These are phyloP conservation scores for Cylas formicarius DNA, from an alignment of 1,140 invertebrate genomes.

Conservation along the genomic window DNA sequence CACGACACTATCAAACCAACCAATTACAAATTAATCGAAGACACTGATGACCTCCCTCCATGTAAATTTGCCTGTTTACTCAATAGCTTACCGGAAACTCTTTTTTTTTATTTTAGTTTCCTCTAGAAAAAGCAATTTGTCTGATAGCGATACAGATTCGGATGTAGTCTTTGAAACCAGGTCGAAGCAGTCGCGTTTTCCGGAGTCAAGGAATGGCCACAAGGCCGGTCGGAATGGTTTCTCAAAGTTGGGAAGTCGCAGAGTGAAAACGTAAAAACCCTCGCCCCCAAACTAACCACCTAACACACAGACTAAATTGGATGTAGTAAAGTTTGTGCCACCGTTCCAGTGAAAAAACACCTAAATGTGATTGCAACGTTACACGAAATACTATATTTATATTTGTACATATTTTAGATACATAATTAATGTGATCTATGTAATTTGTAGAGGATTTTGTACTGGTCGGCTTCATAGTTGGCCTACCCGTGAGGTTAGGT, in stretches of 20 bases:
- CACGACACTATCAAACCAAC: slow-evolving; percentile 42
- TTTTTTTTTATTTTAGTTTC: slow-evolving; percentile 40
- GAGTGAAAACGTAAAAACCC: slow-evolving; percentile 47
- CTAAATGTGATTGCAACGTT: too few species aligned
- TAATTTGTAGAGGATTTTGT: too few species aligned
- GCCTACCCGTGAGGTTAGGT: too few species aligned
- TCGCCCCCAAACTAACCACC: too few species aligned
- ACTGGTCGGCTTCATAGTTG: too few species aligned
- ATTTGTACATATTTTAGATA: too few species aligned
- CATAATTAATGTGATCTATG: too few species aligned
- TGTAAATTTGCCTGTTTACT: slow-evolving; percentile 39
- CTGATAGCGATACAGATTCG: slow-evolving; percentile 68
- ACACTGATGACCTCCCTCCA: slow-evolving; percentile 49
- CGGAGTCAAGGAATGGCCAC: slow-evolving; percentile 46
- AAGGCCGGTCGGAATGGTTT: slow-evolving; percentile 44
- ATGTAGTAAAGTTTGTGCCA: too few species aligned
- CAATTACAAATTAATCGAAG: slow-evolving; percentile 56
- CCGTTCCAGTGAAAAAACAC: too few species aligned
- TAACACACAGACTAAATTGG: too few species aligned
- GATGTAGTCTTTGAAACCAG: slow-evolving; percentile 63
- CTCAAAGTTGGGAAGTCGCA: slow-evolving; percentile 46
- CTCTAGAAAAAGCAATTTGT: slow-evolving; percentile 53
- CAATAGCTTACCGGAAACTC: background rate
- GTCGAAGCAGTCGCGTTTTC: slow-evolving; percentile 47
- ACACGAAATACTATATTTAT: too few species aligned